A percentile compares a stretch with the other conserved stretches of the same genome.
phyloP scores from a whole-genome alignment of 2,888 invertebrate genomes.

The Pseudanteris insignis region DNA sequence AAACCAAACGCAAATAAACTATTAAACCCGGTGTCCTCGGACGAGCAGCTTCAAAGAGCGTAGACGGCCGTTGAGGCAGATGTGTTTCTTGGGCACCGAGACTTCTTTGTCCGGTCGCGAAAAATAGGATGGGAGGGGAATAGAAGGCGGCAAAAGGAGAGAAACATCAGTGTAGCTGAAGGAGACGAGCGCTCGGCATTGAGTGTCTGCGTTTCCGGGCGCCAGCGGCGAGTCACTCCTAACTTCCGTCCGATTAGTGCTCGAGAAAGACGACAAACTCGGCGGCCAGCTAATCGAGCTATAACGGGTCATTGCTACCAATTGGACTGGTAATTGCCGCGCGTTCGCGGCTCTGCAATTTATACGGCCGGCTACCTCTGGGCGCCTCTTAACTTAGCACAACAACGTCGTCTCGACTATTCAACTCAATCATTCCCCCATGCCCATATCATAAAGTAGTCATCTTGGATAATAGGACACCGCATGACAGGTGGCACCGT shows the following conservation, averaged over 20 bases:
- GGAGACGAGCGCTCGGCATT: slow-evolving; percentile 23
- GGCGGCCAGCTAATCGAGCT: slow-evolving; percentile 39
- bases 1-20: no score
- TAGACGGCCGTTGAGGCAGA: slow-evolving; percentile 34
- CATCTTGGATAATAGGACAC: not conserved
- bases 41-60: not conserved
- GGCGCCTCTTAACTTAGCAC: slow-evolving; percentile 30
- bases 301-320: slow-evolving; percentile 45
- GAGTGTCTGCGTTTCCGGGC: slow-evolving; percentile 36
- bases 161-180: slow-evolving; percentile 4
- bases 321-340: slow-evolving; percentile 34
- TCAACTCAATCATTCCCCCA: slow-evolving; percentile 21
- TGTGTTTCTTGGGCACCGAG: slow-evolving; percentile 11
- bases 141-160: not conserved
- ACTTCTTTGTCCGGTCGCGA: slow-evolving; percentile 16
- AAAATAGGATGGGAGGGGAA: slow-evolving; percentile 4
- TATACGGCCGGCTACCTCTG: slow-evolving; percentile 16
- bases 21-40: no score
- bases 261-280: slow-evolving; percentile 36
- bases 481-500: slow-evolving; percentile 19
- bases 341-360: slow-evolving; percentile 47
- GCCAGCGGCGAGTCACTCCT: slow-evolving; percentile 49
- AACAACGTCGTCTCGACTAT: slow-evolving; percentile 20
- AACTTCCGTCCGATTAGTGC: slow-evolving; percentile 57
- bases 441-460: slow-evolving; percentile 11